Base-by-base conservation (phyloP, 1,140 invertebrate genomes). In the Musca vetustissima region DNA sequence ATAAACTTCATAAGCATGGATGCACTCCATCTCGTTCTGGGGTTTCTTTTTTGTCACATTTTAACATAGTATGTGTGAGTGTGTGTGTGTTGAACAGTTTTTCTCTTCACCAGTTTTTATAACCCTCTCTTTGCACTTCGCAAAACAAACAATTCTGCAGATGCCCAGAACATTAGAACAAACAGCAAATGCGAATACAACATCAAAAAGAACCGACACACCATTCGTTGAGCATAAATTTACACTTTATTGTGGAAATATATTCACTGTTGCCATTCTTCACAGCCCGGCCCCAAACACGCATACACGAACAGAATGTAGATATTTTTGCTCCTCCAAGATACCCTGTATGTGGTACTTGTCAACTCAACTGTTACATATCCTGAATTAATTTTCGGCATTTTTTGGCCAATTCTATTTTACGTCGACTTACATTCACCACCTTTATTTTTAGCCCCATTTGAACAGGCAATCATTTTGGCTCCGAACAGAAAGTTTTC, bases 1-100 rank as follows among this genome's bases (percentile, higher is more conserved):
- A 61, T 61, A 61, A 61, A 19, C 57, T 61, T 61, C 19, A 61
- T 61, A 61, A 61, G 28, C 57, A 61, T 61, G 28, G 36, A 61
- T 61, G 57, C 57, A 61, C 19, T 59, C 1, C 55, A 32, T 32
- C 36, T 43, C 36, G 36, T 43, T 13, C 36, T 43, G 11, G 36
- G 36, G 6, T 13, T 43, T 13, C 36, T 13, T 43, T 32, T 32
- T 32, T 32, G 28, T 32, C 3, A 43, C 36, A 43, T 1, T 13
- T 9, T 2, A 13, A 6, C 4, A 43, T 11, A 32, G 9, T 49
- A 49, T 49, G 48, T 2, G 15, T 49, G n/a, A n/a, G 28, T 28
- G 3, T 8, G 8, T 28, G 28, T 28, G 28, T 28, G 28, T 8
- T 28, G 28, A 8, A 28, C 28, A 8, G 28, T 25, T 21, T 25